Evolutionary conservation across 1,140 invertebrate species (phyloP).

Genomic region (Probaryconus sp.): DNA sequence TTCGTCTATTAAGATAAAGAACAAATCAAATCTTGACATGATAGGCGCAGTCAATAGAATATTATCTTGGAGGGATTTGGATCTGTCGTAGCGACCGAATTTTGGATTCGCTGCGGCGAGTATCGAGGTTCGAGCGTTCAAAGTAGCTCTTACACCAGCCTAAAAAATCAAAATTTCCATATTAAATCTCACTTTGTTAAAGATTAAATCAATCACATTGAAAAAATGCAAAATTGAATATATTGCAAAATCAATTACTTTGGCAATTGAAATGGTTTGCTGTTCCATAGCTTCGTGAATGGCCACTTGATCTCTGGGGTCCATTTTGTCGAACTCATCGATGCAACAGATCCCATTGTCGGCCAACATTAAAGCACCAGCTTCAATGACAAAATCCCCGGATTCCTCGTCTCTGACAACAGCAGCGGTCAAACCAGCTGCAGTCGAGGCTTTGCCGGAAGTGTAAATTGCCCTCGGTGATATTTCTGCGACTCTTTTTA

Average conservation of each 20-base stretch:
- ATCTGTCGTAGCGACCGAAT: constrained; percentile 96
- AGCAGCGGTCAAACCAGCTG: constrained; percentile 98
- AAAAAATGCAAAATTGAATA: too few relatives aligned
- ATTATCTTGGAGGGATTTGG: constrained; percentile 97
- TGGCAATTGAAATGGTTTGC: constrained; percentile 99
- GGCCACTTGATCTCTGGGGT: constrained; percentile 97
- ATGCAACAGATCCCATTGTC: constrained; percentile 99
- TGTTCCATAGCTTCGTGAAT: constrained; percentile 99
- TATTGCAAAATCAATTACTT: constrained; percentile 81
- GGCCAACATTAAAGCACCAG: constrained; percentile 98
- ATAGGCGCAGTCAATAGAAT: constrained; percentile 96
- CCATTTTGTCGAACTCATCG: constrained; percentile 99
- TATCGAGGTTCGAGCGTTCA: constrained; percentile 99
- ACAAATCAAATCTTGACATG: constrained; percentile 99
- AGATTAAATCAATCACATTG: too few relatives aligned
- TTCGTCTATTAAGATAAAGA: constrained; percentile 98
- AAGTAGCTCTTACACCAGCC: constrained; percentile 97
- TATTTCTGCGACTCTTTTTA: constrained; percentile 98
- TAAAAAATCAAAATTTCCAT: constrained; percentile 64
- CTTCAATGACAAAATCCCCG: constrained; percentile 99
- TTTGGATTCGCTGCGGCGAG: constrained; percentile 99
- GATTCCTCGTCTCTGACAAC: constrained; percentile 98
- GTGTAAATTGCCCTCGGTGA: constrained; percentile 98
- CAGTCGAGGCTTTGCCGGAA: constrained; percentile 98
- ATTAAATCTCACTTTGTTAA: too few relatives aligned